Conservation (phyloP, 2,797 vertebrate genomes). For the Spheniscus humboldti region DNA sequence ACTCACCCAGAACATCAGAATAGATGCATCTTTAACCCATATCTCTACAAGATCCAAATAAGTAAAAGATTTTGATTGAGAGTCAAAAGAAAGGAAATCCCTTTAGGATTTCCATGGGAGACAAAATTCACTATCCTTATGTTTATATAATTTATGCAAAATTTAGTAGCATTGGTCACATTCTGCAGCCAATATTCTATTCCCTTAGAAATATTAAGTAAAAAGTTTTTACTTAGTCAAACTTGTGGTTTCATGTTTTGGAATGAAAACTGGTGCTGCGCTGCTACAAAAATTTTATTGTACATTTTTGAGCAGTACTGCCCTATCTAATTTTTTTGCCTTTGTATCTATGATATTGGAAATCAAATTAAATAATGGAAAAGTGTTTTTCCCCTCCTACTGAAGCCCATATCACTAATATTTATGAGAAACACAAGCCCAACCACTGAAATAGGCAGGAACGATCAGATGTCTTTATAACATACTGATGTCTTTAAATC, state of each 20-base stretch:
- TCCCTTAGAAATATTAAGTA: not conserved
- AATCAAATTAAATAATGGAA: not conserved
- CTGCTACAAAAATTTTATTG: not conserved
- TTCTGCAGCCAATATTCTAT: not conserved
- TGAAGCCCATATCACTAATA: not conserved
- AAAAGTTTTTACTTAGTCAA: not conserved
- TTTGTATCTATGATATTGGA: not conserved
- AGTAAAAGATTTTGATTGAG: not conserved
- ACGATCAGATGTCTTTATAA: not conserved
- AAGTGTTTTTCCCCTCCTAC: not conserved
- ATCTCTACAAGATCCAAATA: not conserved
- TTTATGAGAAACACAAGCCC: not conserved
- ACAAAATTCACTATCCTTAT: not conserved
- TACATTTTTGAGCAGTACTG: not conserved
- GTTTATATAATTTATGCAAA: not conserved
- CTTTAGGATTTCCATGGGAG: not conserved
- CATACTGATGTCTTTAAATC: not conserved
- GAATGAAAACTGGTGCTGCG: not conserved
- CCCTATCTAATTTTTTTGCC: not conserved
- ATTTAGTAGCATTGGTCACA: no score
- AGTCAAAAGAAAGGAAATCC: not conserved
- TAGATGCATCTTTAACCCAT: not conserved
- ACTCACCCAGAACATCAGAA: not conserved
- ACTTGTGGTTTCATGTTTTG: not conserved
- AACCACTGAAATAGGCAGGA: not conserved